Percentiles rank a stretch among this genome's conserved stretches.
Conservation (phyloP, 2,797 vertebrate genomes). For the Sebastes wilsoni region DNA sequence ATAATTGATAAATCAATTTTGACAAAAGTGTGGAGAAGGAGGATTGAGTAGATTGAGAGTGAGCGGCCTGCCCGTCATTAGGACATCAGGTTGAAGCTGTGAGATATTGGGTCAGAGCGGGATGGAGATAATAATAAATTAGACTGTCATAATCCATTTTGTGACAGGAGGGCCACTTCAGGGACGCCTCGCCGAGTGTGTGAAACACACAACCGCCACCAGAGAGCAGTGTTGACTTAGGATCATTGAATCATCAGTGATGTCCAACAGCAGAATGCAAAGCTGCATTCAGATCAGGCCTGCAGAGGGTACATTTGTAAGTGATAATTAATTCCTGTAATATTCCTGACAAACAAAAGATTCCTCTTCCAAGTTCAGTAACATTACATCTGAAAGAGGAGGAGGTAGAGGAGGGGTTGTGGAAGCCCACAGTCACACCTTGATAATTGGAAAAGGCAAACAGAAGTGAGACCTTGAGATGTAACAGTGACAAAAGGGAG, state of each 20-base stretch:
- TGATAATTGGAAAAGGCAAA: conserved; percentile 82
- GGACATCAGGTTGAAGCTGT: conserved; percentile 48
- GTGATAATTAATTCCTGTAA: conserved; percentile 69
- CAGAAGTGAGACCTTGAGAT: conserved; percentile 67
- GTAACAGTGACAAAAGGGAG: conserved; percentile 46
- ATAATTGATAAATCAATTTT: conserved; percentile 61
- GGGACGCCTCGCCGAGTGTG: background rate
- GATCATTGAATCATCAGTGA: conserved; percentile 23
- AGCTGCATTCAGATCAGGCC: conserved; percentile 33
- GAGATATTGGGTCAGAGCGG: conserved; percentile 50
- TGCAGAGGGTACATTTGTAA: conserved; percentile 46
- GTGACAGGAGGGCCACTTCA: conserved; percentile 19
- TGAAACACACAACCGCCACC: conserved; percentile 29
- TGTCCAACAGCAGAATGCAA: conserved; percentile 28
- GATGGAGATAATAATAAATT: conserved; percentile 71
- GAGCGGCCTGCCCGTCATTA: conserved; percentile 46
- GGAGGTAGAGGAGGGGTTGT: background rate
- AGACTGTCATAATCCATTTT: conserved; percentile 77
- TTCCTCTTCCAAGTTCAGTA: conserved; percentile 26
- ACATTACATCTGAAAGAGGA: conserved; percentile 32
- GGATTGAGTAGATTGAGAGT: conserved; percentile 52
- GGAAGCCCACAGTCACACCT: conserved; percentile 72
- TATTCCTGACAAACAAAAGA: conserved; percentile 54
- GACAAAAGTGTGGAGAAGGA: conserved; percentile 47
- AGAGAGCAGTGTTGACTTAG: conserved; percentile 76